Base-by-base conservation (phyloP, 1,140 invertebrate genomes). In the Cephus cinctus region DNA sequence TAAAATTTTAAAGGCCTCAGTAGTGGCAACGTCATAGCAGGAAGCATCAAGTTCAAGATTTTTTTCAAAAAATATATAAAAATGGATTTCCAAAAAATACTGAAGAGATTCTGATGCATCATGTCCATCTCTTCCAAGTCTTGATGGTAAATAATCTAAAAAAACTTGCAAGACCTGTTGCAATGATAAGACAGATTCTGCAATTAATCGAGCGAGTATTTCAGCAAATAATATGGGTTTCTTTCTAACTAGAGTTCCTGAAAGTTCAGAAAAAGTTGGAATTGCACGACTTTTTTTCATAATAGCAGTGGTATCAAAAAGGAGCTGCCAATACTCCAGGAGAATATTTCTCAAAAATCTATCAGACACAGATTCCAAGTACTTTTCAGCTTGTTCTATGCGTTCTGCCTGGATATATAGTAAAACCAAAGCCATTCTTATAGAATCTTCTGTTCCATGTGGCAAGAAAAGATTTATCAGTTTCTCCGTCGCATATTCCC, bases 401-500 rank as follows among this genome's bases (percentile, higher is more conserved):
- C 76, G 78, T 14, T 78, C 78, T n/a, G 79, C 77, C 44, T 83
- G 78, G 8, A 80, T 75, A 36, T 80, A 79, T 2, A 84, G 55
- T 4, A 83, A 47, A 2, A 72, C 61, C 0, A 83, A 56, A 2
- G 79, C 78, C 19, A 83, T 57, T 44, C 70, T 67, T 19, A 65
- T 58, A 2, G 56, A 43, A 27, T 78, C 65, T 20, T 73, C 67
- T 5, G 57, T 53, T 31, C 67, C 61, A 14, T 53, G 43, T 4
- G 61, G 55, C 1, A 50, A 56, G 0, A 81, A 52, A 22, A 82
- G 63, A 40, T 75, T 69, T 4, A 83, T 80, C 19, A 81, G 55
- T 49, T 80, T 80, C 39, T 83, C 80, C 0, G 81, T 82, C 0
- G 77, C 77, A 46, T 82, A 82, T 47, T 84, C 81, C 9, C 81